A percentile compares a stretch with the other conserved stretches of the same genome.
Conservation (phyloP, 2,888 invertebrate species). For the Dermolepida albohirtum region DNA sequence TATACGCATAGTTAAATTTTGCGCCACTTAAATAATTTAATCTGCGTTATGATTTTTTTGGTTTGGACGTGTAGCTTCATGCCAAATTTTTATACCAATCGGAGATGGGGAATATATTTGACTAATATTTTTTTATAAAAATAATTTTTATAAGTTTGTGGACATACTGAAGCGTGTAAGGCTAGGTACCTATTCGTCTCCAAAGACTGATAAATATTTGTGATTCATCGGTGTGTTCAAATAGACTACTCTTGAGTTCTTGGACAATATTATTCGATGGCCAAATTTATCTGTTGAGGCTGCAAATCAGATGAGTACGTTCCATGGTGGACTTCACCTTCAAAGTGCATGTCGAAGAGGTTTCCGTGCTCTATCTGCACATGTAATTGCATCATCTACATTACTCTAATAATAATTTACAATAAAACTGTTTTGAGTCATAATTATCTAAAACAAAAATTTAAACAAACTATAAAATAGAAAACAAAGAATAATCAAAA, state of each 20-base stretch:
- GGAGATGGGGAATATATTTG: too few relatives aligned
- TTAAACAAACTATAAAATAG: too few relatives aligned
- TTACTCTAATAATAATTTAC: too few relatives aligned
- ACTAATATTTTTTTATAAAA: too few relatives aligned
- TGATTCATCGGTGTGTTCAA: background rate
- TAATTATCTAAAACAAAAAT: too few relatives aligned
- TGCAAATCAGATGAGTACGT: conserved; percentile 61
- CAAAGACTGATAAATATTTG: background rate
- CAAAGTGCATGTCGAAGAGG: background rate
- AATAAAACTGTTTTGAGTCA: too few relatives aligned
- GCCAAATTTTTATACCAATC: too few relatives aligned
- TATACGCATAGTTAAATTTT: background rate
- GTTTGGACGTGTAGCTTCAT: too few relatives aligned
- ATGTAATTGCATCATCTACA: too few relatives aligned
- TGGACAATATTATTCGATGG: conserved; percentile 33
- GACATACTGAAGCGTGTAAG: conserved; percentile 2
- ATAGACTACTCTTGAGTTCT: conserved; percentile 40
- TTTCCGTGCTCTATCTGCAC: background rate
- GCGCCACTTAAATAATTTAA: background rate
- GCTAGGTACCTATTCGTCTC: background rate
- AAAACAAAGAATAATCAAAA: too few relatives aligned
- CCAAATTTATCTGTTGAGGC: conserved; percentile 45
- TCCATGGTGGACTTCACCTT: conserved; percentile 56
- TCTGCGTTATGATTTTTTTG: too few relatives aligned
- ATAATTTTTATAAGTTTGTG: background rate